phyloP scores from a whole-genome alignment of 2,888 invertebrate species.

The Allacma fusca region DNA sequence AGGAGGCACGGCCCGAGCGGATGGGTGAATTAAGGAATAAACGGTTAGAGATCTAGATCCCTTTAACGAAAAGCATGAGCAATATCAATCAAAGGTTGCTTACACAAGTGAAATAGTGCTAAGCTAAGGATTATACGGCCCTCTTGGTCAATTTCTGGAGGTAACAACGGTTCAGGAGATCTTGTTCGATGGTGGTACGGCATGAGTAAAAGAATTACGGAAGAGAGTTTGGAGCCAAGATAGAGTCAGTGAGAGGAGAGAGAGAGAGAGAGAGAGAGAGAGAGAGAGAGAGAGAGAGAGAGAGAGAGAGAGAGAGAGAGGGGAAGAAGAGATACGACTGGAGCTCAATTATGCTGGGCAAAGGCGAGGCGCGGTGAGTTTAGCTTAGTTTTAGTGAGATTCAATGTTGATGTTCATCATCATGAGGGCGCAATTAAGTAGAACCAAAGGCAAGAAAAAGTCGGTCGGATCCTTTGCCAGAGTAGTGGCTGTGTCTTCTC shows the following conservation, averaged over 20 bases:
- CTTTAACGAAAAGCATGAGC: constrained; percentile 32
- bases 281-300: neutral
- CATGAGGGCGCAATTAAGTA: constrained; percentile 54
- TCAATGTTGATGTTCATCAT: constrained; percentile 48
- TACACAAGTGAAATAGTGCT: constrained; percentile 36
- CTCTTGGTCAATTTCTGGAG: constrained; percentile 26
- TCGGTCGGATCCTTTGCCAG: constrained; percentile 45
- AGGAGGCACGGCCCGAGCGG: neutral
- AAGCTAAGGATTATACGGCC: constrained; percentile 21
- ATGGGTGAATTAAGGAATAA: constrained; percentile 3
- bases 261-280: neutral
- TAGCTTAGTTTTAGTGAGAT: constrained; percentile 34
- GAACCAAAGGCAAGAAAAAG: constrained; percentile 44
- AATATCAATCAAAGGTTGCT: constrained; percentile 42
- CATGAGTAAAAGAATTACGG: constrained; percentile 9
- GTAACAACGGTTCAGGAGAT: constrained; percentile 24
- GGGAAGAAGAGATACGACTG: constrained; percentile 18
- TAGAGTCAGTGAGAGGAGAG: constrained; percentile 5
- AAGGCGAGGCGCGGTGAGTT: constrained; percentile 31
- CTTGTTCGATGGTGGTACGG: neutral
- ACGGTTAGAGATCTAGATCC: constrained; percentile 5
- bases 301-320: neutral
- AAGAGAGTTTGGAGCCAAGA: neutral
- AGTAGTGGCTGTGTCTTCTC: constrained; percentile 56
- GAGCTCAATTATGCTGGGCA: constrained; percentile 36